Base-by-base conservation (phyloP, 2,888 invertebrate genomes). In the Rosalia funebris region DNA sequence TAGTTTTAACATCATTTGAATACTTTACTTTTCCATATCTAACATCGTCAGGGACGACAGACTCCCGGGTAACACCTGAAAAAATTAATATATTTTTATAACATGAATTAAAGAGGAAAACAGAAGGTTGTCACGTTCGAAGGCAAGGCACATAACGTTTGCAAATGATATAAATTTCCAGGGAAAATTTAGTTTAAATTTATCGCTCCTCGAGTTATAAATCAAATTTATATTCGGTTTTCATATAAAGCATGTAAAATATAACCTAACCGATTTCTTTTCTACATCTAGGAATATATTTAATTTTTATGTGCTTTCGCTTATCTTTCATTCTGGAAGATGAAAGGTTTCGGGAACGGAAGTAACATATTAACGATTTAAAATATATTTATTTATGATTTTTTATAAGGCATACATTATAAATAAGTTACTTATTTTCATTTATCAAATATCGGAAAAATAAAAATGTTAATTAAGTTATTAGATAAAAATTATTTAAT, bases 1-100 rank as follows among this genome's bases (percentile, higher is more conserved):
- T 12, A 25, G 47, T 12, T 46, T 34, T 16, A 19, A 37, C n/a
- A 15, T 36, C 41, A 11, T 5, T 52, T 1, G 57, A 39, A 11
- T 52, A 42, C 17, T 41, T 52, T 3, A 52, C 32, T 17, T 32
- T 25, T 25, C 52, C 52, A 9, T 16, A 41, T 32, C 31, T 41
- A n/a, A 15, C 5, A 2, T 41, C 12, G 5, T 41, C 31, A 7
- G 10, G 36, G 4, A 12, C 4, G 7, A 7, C 2, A 1, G 14
- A 1, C 15, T 39, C 14, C n/a, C 12, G 10, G 10, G 52, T 32
- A n/a, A 12, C 10, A 31, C 15, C 52, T 52, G 32, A 2, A 52
- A 52, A 32, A 41, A 15, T 20, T 34, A 34, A 34, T 34, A n/a
- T 34, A 7, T 34, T 34, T 5, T 34, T 34, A 7, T 34, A 34